Conservation (phyloP, 2,888 invertebrate species). For the Watsonalla binaria region DNA sequence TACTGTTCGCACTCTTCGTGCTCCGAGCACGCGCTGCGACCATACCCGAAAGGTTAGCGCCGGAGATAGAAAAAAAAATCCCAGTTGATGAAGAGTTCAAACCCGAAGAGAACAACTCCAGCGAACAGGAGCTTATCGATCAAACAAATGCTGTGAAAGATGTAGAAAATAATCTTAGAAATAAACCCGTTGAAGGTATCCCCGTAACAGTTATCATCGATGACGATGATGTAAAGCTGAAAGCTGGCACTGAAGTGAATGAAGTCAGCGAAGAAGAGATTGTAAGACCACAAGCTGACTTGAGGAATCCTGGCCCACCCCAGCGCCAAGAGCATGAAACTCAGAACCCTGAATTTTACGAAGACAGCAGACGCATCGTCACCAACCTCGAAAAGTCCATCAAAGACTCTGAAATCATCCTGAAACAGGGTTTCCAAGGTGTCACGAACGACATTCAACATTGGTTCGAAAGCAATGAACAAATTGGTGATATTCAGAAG, state of each 20-base stretch:
- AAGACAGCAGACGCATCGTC: conserved; percentile 36
- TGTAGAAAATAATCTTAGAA: conserved; percentile 43
- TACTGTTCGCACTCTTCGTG: conserved; percentile 47
- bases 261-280: conserved; percentile 32
- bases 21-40: conserved; percentile 52
- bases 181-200: conserved; percentile 33
- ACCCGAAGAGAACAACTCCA: conserved; percentile 31
- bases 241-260: conserved; percentile 23
- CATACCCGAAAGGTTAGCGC: conserved; percentile 28
- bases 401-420: conserved; percentile 35
- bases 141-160: conserved; percentile 38
- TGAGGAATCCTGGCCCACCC: conserved; percentile 58
- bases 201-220: conserved; percentile 58
- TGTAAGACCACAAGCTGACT: conserved; percentile 46
- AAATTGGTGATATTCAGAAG: conserved; percentile 39
- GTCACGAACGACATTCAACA: conserved; percentile 48
- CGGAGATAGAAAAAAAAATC: conserved; percentile 30
- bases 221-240: conserved; percentile 27
- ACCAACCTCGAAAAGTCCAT: conserved; percentile 44
- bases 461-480: conserved; percentile 41
- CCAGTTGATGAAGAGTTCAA: conserved; percentile 26
- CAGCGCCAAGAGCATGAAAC: conserved; percentile 67
- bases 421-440: conserved; percentile 41
- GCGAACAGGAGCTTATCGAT: conserved; percentile 41
- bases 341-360: conserved; percentile 53